Evolutionary conservation across 1,140 invertebrate species (phyloP).

Genomic region (Brachionus manjavacas): DNA sequence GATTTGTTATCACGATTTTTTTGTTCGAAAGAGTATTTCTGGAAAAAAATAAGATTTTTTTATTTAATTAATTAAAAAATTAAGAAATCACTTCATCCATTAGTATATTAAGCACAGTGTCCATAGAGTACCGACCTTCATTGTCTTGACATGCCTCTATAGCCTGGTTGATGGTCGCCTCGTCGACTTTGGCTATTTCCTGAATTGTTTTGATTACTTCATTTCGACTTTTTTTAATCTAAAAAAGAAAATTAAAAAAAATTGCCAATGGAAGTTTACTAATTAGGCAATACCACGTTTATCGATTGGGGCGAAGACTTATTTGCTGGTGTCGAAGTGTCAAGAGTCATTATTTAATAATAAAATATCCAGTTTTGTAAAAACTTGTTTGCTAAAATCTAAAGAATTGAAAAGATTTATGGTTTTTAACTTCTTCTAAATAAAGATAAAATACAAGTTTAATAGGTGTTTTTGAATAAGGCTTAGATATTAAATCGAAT

Average conservation of each 20-base stretch:
- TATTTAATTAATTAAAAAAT: neutral
- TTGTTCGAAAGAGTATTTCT: conserved; percentile 26
- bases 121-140: conserved; percentile 33
- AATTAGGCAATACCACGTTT: neutral
- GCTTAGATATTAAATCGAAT: no score
- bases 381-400: neutral
- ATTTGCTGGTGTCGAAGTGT: neutral
- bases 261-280: neutral
- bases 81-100: conserved; percentile 1
- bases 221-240: conserved; percentile 21
- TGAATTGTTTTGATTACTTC: conserved; percentile 36
- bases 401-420: neutral
- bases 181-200: conserved; percentile 37
- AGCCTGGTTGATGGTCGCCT: neutral
- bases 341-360: conserved; percentile 22
- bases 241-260: neutral
- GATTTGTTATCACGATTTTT: conserved; percentile 2
- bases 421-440: neutral
- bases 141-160: conserved; percentile 41
- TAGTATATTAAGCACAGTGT: conserved; percentile 14
- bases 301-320: neutral
- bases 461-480: neutral
- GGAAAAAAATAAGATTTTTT: neutral
- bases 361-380: neutral
- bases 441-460: neutral